phyloP scores from a whole-genome alignment of 2,113 vertebrate species.

The Engystomops pustulosus region DNA sequence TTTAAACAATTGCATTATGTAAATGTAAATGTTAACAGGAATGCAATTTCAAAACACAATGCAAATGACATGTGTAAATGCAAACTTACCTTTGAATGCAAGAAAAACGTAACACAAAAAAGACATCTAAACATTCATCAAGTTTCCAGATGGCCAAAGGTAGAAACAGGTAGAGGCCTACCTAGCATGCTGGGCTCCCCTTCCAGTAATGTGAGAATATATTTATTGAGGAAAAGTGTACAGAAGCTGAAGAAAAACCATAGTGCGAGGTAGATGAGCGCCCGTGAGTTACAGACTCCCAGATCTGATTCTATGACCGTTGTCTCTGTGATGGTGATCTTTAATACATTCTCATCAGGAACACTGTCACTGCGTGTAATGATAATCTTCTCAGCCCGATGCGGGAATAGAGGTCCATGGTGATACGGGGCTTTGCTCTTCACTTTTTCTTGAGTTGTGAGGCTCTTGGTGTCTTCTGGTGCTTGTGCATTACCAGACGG shows the following conservation, averaged over 20 bases:
- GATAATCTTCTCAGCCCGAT: conserved; percentile 78
- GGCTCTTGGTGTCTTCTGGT: neutral
- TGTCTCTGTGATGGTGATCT: conserved; percentile 93
- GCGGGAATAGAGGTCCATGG: conserved; percentile 71
- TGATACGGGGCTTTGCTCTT: conserved; percentile 65
- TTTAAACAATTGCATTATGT: no score
- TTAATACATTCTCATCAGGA: conserved; percentile 83
- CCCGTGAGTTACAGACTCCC: conserved; percentile 85
- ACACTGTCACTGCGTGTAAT: conserved; percentile 80
- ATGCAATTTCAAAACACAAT: no score
- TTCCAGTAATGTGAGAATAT: conserved; percentile 90
- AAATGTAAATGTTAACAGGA: no score
- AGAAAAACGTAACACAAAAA: no score
- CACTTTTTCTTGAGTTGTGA: conserved; percentile 60
- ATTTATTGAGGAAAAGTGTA: conserved; percentile 97
- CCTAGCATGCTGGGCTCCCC: conserved; percentile 94
- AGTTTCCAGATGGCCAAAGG: neutral
- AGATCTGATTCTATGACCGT: conserved; percentile 88
- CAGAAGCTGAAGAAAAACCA: conserved; percentile 99
- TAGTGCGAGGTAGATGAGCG: conserved; percentile 82
- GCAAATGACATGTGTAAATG: no score
- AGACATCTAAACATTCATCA: no score
- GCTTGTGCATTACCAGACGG: neutral
- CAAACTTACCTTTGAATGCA: no score
- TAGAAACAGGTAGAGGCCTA: conserved; percentile 64